Percentiles rank a stretch among this genome's conserved stretches.
These are phyloP conservation scores for Nomada ruficornis DNA, from an alignment of 2,888 invertebrate genomes.

Conservation along the genomic window DNA sequence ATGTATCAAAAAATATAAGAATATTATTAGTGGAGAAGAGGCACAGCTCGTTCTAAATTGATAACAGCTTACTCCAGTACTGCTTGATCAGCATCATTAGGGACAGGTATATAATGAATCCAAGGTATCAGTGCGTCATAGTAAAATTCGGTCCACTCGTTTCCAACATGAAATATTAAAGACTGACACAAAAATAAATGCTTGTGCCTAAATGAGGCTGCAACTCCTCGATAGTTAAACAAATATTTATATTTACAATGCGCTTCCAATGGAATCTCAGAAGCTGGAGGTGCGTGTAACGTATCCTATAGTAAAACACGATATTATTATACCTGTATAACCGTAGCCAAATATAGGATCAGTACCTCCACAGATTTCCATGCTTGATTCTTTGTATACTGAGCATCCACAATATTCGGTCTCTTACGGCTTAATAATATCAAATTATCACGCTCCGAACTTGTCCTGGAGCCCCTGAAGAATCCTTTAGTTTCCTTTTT, in stretches of 20 bases:
- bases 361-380: constrained; percentile 95
- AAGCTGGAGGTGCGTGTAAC: constrained; percentile 91
- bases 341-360: background rate
- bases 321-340: constrained; percentile 9
- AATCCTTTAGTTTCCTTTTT: constrained; percentile 90
- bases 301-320: constrained; percentile 89
- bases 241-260: constrained; percentile 97
- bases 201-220: constrained; percentile 98
- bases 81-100: constrained; percentile 87
- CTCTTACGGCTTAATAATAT: constrained; percentile 91
- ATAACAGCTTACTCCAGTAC: constrained; percentile 87
- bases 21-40: background rate
- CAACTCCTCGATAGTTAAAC: constrained; percentile 98
- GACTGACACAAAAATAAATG: constrained; percentile 97
- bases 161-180: constrained; percentile 96
- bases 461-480: constrained; percentile 98
- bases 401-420: constrained; percentile 94
- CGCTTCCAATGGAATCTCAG: constrained; percentile 94
- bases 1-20: constrained; percentile 50
- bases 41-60: background rate
- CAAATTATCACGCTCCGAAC: constrained; percentile 94
- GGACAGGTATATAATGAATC: constrained; percentile 97
- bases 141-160: constrained; percentile 98
- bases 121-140: constrained; percentile 96
- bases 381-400: constrained; percentile 99